Evolutionary conservation across 2,888 invertebrate species (phyloP), one percentile per base, ranked within the genome.

Genomic region (Rhagium mordax): DNA sequence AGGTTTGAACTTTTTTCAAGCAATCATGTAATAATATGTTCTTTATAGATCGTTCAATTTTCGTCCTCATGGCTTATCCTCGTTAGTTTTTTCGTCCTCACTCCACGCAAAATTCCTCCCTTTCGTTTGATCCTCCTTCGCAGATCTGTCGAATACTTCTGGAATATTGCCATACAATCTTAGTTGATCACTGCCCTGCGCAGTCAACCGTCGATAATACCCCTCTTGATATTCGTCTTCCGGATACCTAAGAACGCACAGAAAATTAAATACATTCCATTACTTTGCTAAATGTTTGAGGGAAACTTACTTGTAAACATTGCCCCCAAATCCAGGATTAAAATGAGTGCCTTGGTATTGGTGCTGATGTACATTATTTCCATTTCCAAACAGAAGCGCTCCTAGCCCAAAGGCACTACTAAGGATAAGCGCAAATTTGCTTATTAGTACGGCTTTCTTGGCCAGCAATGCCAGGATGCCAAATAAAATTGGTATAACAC

Each of bases 371-470:
- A 41, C n/a, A n/a, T 41, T 41, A 41, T 41, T 41, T 41, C 41
- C 41, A 41, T 41, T 41, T 2, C 41, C 41, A 41, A 41, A 41
- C 4, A n/a, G 4, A n/a, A n/a, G n/a, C 3, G 10, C 13, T 81
- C 90, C 89, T 79, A 92, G 86, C 55, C 94, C 92, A 78, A 95
- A 90, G 1, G 94, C 89, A 24, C 93, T 93, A 21, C 93, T 92
- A 10, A 94, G 89, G 64, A 95, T 87, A 7, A 95, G 86, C 0
- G 94, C 94, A 62, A 95, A 75, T 85, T 96, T 95, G 57, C 94
- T 93, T 15, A 96, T 83, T 1, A 95, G 84, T 55, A 95, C 90
- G 0, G 95, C 94, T 83, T 96, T 96, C 83, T 95, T 95, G 18
- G 94, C 92, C 2, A 95, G 89, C 51, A 95, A 82, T 57, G 94